Evolutionary conservation across 2,113 vertebrate genomes (phyloP).

Genomic region (Chloropsis hardwickii): DNA sequence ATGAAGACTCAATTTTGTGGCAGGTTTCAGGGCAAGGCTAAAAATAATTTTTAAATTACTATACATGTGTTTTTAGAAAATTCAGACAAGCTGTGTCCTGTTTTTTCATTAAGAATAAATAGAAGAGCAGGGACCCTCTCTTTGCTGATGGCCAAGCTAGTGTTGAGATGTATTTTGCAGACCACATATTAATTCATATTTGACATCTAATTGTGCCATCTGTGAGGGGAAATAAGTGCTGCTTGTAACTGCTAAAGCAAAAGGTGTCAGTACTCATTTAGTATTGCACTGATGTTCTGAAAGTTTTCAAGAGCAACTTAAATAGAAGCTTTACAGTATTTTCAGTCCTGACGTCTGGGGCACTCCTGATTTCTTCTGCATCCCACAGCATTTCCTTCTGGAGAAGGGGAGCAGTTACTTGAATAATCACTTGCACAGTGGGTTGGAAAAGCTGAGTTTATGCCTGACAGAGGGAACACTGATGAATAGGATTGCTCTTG

Average conservation of each 20-base stretch:
- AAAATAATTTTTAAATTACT: not conserved
- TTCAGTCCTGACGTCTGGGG: not conserved
- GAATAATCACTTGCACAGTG: not conserved
- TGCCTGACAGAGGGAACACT: not conserved
- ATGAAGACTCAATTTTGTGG: not conserved
- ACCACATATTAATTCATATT: not conserved
- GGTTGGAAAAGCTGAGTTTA: not conserved
- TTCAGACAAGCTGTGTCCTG: not conserved
- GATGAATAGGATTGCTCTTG: not conserved
- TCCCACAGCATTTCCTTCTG: not conserved
- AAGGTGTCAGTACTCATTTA: not conserved
- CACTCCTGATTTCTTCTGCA: not conserved
- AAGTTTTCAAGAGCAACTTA: not conserved
- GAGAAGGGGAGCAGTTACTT: not conserved
- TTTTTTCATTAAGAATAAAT: not conserved
- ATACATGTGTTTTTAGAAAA: not conserved
- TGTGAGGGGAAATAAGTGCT: not conserved
- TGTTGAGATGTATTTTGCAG: not conserved
- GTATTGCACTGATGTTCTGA: not conserved
- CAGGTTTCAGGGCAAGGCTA: not conserved
- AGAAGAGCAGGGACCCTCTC: not conserved
- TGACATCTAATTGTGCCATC: not conserved
- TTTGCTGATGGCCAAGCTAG: not conserved
- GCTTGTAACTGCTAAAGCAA: not conserved
- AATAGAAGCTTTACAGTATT: not conserved